Percentiles rank a stretch among this genome's conserved stretches.
phyloP scores from a whole-genome alignment of 2,797 vertebrate genomes.

The Notoglanidium macrostoma region DNA sequence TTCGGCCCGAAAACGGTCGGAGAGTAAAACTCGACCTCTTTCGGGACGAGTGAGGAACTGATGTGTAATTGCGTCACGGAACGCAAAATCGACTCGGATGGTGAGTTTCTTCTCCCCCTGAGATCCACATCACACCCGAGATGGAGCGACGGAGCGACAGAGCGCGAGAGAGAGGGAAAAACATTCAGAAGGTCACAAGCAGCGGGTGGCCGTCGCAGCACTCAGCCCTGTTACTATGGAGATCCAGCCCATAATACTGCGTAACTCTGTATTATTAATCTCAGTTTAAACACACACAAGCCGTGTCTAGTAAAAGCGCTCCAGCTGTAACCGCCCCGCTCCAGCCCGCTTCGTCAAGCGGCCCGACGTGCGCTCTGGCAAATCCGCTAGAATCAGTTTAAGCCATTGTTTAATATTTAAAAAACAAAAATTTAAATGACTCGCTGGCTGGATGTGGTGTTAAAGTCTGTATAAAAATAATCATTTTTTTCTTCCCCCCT shows the following conservation, averaged over 20 bases:
- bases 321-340: neutral
- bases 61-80: neutral
- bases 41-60: neutral
- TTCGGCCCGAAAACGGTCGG: too few species aligned
- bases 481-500: neutral
- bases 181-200: slow-evolving; percentile 83
- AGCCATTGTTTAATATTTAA: too few species aligned
- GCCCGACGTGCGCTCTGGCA: neutral
- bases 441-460: neutral
- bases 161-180: slow-evolving; percentile 68
- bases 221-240: slow-evolving; percentile 69
- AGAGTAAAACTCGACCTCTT: neutral
- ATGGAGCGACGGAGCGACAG: neutral
- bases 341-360: neutral
- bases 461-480: too few species aligned
- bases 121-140: slow-evolving; percentile 19
- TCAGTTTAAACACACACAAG: neutral
- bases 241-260: slow-evolving; percentile 61
- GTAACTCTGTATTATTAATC: slow-evolving; percentile 34
- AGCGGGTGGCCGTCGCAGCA: slow-evolving; percentile 77
- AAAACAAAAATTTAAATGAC: neutral
- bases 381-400: neutral
- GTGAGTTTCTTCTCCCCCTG: neutral
- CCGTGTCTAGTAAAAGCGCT: neutral
- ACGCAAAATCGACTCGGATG: neutral